A percentile compares a stretch with the other conserved stretches of the same genome.
These are phyloP conservation scores for Rhimphoctona megacephalus DNA, from an alignment of 2,888 invertebrate species.

Conservation along the genomic window DNA sequence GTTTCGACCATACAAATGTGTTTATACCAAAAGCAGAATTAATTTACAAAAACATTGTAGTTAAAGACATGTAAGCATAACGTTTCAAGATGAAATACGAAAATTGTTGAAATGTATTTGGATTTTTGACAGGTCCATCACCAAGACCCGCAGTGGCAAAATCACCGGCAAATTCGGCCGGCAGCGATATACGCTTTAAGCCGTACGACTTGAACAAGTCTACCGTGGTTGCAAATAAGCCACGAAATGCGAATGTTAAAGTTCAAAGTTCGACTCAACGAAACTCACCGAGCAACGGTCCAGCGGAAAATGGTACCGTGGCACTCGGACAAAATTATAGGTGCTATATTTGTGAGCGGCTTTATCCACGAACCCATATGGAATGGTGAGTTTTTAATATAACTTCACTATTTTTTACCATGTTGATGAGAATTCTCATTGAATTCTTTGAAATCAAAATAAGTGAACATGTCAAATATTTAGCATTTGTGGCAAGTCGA, in stretches of 20 bases:
- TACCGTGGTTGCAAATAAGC: slow-evolving; percentile 84
- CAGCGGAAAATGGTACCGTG: slow-evolving; percentile 81
- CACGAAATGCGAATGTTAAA: slow-evolving; percentile 84
- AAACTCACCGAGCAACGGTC: slow-evolving; percentile 81
- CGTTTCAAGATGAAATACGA: too few relatives aligned
- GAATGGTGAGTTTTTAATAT: slow-evolving; percentile 87
- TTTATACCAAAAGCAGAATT: too few relatives aligned
- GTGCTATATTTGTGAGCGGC: slow-evolving; percentile 93
- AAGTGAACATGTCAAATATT: too few relatives aligned
- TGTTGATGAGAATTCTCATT: neutral
- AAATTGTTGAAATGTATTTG: neutral
- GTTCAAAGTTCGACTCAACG: slow-evolving; percentile 80
- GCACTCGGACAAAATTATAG: slow-evolving; percentile 84
- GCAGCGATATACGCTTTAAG: slow-evolving; percentile 87
- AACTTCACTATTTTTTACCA: neutral
- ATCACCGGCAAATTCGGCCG: slow-evolving; percentile 86
- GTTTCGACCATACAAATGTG: too few relatives aligned
- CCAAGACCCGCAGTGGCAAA: slow-evolving; percentile 86
- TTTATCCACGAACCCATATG: slow-evolving; percentile 92
- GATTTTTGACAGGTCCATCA: slow-evolving; percentile 74
- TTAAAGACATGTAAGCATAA: too few relatives aligned
- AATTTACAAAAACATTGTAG: too few relatives aligned
- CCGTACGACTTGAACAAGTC: slow-evolving; percentile 87
- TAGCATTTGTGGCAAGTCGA: too few relatives aligned
- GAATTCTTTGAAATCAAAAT: too few relatives aligned